Evolutionary conservation across 2,888 invertebrate genomes (phyloP).

Genomic region (Apotomis capreana): DNA sequence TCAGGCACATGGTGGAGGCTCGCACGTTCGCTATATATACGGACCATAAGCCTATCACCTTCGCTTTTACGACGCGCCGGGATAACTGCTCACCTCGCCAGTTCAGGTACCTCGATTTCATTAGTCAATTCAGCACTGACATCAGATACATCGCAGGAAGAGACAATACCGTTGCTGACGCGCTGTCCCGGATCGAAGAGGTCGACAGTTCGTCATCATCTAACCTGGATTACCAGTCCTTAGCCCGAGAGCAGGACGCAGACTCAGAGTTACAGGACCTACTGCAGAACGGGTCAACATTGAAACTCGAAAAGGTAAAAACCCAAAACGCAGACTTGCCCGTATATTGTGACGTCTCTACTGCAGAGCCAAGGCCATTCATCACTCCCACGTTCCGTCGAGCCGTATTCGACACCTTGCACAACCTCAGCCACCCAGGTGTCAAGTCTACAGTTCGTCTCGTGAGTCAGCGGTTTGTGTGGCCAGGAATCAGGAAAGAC

Average conservation of each 20-base stretch:
- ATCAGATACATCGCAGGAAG: slow-evolving; percentile 55
- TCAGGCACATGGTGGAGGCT: slow-evolving; percentile 61
- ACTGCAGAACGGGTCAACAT: not conserved
- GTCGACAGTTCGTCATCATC: slow-evolving; percentile 22
- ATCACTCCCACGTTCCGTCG: slow-evolving; percentile 13
- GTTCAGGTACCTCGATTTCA: slow-evolving; percentile 55
- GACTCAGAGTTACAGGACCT: not conserved
- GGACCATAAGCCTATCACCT: slow-evolving; percentile 54
- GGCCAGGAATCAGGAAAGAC: slow-evolving; percentile 55
- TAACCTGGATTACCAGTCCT: slow-evolving; percentile 2
- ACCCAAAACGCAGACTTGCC: not conserved
- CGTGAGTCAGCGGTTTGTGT: slow-evolving; percentile 52
- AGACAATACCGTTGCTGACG: slow-evolving; percentile 58
- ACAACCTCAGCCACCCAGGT: slow-evolving; percentile 29
- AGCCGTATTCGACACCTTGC: slow-evolving; percentile 24
- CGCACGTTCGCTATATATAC: slow-evolving; percentile 50
- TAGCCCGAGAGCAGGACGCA: slow-evolving; percentile 1
- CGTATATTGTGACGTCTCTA: not conserved
- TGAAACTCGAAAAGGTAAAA: slow-evolving; percentile 12
- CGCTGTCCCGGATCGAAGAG: slow-evolving; percentile 52
- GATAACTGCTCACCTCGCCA: slow-evolving; percentile 58
- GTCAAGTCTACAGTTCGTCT: slow-evolving; percentile 33
- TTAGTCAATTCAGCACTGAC: slow-evolving; percentile 58
- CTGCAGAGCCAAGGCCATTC: slow-evolving; percentile 7
- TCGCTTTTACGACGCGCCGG: slow-evolving; percentile 52